These are phyloP conservation scores for Eupelmus urozonus DNA, from an alignment of 2,888 invertebrate species.

Conservation along the genomic window DNA sequence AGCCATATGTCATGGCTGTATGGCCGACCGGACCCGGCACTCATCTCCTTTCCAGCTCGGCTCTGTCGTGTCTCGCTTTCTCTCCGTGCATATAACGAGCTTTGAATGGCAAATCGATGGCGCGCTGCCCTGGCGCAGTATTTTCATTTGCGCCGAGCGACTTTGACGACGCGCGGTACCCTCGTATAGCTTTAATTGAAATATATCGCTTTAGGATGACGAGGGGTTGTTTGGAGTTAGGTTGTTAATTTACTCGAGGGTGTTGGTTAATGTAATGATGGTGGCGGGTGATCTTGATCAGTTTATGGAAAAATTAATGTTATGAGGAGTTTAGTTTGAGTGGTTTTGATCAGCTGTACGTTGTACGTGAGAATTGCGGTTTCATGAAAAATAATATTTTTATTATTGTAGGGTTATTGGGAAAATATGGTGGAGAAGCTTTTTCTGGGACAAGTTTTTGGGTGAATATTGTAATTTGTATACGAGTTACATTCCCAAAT, in stretches of 20 bases:
- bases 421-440: too few relatives aligned
- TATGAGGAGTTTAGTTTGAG: too few relatives aligned
- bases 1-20: neutral
- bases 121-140: neutral
- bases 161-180: neutral
- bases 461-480: too few relatives aligned
- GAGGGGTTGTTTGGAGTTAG: neutral
- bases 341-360: too few relatives aligned
- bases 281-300: too few relatives aligned
- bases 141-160: neutral
- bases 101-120: slow-evolving; percentile 31
- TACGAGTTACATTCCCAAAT: too few relatives aligned
- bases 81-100: slow-evolving; percentile 16
- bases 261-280: too few relatives aligned
- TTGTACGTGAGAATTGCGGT: too few relatives aligned
- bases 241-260: neutral
- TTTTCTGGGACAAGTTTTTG: too few relatives aligned
- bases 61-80: neutral
- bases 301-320: too few relatives aligned
- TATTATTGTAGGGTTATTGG: too few relatives aligned
- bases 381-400: too few relatives aligned
- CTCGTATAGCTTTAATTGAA: neutral
- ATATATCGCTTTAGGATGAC: neutral
- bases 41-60: neutral
- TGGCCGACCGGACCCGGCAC: neutral